phyloP scores from a whole-genome alignment of 2,113 vertebrate genomes.

The Siphamia tubifer region DNA sequence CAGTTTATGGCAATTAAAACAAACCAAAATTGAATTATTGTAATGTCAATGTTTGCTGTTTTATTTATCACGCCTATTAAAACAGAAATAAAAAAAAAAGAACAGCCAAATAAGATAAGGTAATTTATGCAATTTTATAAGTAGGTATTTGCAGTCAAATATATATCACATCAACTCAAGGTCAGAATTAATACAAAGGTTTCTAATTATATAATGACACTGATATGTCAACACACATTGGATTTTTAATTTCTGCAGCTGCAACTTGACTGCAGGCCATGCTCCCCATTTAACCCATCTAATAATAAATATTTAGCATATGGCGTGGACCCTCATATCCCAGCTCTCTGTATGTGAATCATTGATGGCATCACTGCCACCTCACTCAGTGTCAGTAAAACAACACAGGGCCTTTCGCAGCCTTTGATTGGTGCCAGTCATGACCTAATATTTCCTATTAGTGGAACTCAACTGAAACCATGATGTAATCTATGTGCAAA shows the following conservation, averaged over 20 bases:
- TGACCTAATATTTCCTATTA: conserved; percentile 69
- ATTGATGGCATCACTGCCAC: conserved; percentile 24
- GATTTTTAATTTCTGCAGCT: conserved; percentile 20
- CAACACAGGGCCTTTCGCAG: conserved; percentile 29
- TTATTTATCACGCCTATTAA: too few species aligned
- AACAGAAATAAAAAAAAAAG: too few species aligned
- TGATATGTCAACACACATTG: background rate
- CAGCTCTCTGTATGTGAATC: conserved; percentile 5
- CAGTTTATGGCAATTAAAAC: background rate
- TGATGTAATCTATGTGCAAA: conserved; percentile 68
- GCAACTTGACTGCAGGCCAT: background rate
- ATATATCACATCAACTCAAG: conserved; percentile 22
- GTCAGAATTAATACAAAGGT: conserved; percentile 21
- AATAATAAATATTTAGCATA: conserved; percentile 42
- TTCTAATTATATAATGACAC: background rate
- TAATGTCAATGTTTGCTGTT: too few species aligned
- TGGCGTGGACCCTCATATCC: conserved; percentile 10
- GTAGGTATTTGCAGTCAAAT: background rate
- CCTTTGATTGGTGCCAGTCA: conserved; percentile 63
- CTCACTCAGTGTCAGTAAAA: conserved; percentile 25
- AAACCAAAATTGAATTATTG: too few species aligned
- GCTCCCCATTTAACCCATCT: background rate
- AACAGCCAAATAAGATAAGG: too few species aligned
- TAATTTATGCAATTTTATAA: too few species aligned
- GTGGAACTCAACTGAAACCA: conserved; percentile 56